phyloP scores from a whole-genome alignment of 2,797 vertebrate genomes.

The Epinephelus coioides region DNA sequence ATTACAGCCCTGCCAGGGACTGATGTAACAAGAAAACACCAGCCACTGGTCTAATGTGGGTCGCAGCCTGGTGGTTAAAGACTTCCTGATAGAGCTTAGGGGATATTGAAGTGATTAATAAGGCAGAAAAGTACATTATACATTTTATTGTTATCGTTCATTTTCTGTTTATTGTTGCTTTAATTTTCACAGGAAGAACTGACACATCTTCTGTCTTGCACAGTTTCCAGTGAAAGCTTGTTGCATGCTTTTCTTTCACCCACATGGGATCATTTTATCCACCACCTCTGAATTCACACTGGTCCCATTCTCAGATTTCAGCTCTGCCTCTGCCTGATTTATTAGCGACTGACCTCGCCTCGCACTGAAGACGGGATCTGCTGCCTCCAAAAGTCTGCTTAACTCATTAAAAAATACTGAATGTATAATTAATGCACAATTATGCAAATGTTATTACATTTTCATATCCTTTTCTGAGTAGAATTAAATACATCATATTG shows the following conservation, averaged over 20 bases:
- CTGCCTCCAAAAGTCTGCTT: constrained; percentile 77
- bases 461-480: constrained; percentile 81
- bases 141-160: background rate
- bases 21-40: background rate
- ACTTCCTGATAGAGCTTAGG: too few species aligned
- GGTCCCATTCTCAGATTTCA: constrained; percentile 50
- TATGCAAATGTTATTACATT: constrained; percentile 88
- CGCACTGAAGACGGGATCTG: constrained; percentile 50
- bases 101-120: background rate
- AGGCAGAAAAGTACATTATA: background rate
- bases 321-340: constrained; percentile 59
- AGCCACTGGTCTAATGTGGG: background rate
- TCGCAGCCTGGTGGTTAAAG: too few species aligned
- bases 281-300: constrained; percentile 19
- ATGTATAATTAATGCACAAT: constrained; percentile 89
- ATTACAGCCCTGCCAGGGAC: too few species aligned
- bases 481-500: constrained; percentile 87
- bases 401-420: constrained; percentile 84
- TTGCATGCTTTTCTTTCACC: background rate
- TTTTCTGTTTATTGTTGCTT: background rate
- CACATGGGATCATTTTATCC: constrained; percentile 19
- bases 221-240: background rate
- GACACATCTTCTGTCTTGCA: background rate
- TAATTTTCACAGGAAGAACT: background rate
- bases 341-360: constrained; percentile 64